Evolutionary conservation across 2,888 invertebrate species (phyloP).

Genomic region (Sericinus montela): DNA sequence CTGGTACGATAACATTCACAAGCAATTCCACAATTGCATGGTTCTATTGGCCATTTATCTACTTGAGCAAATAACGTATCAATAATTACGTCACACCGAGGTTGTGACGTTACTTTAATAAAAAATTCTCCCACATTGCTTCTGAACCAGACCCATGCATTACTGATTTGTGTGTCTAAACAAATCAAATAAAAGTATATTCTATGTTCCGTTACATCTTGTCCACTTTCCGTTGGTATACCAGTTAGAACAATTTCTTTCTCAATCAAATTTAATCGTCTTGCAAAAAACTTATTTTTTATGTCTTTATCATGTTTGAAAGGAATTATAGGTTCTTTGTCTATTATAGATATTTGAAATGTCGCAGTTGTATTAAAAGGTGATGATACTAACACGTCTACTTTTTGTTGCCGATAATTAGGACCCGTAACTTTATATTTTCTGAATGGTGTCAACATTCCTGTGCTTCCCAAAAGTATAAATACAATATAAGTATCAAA

Average conservation of each 20-base stretch:
- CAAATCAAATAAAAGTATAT: constrained; percentile 59
- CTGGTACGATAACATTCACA: constrained; percentile 66
- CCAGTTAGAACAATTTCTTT: constrained; percentile 50
- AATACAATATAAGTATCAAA: constrained; percentile 67
- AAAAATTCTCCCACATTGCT: constrained; percentile 63
- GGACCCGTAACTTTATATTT: constrained; percentile 66
- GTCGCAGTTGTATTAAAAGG: constrained; percentile 44
- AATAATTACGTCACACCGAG: constrained; percentile 61
- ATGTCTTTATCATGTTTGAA: constrained; percentile 38
- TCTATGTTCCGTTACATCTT: constrained; percentile 50
- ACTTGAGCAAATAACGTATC: constrained; percentile 55
- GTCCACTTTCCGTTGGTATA: constrained; percentile 45
- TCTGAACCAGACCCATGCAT: constrained; percentile 66
- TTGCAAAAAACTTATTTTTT: constrained; percentile 47
- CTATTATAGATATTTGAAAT: constrained; percentile 48
- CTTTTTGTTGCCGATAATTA: constrained; percentile 59
- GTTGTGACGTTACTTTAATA: constrained; percentile 56
- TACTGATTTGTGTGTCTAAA: constrained; percentile 53
- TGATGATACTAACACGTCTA: constrained; percentile 54
- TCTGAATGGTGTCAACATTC: constrained; percentile 46
- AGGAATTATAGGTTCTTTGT: constrained; percentile 56
- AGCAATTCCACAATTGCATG: constrained; percentile 61
- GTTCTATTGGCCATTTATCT: constrained; percentile 55
- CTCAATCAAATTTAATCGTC: constrained; percentile 57
- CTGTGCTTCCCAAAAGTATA: constrained; percentile 48